These are phyloP conservation scores for Brachyopa scutellaris DNA, from an alignment of 2,888 invertebrate species.

Conservation along the genomic window DNA sequence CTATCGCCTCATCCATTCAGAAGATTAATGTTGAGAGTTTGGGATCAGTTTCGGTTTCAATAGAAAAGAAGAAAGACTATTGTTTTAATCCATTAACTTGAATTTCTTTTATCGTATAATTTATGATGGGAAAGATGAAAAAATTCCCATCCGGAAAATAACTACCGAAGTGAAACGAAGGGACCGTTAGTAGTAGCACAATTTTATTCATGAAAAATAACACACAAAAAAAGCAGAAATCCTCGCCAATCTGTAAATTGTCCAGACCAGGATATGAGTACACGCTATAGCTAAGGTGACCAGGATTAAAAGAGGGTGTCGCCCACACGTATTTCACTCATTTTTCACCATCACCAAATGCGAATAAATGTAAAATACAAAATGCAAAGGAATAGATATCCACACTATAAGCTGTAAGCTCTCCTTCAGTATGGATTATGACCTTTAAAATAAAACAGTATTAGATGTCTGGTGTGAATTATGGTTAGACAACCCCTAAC, in stretches of 20 bases:
- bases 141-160: not conserved
- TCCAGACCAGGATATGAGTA: no score
- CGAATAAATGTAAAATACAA: not conserved
- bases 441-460: conserved; percentile 4
- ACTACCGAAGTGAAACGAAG: no score
- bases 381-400: conserved; percentile 2
- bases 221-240: no score
- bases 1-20: conserved; percentile 13
- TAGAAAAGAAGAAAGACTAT: not conserved
- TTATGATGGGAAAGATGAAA: not conserved
- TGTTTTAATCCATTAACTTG: conserved; percentile 9
- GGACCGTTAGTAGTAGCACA: no score
- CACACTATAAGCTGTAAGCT: not conserved
- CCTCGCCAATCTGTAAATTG: no score
- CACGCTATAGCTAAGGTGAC: no score
- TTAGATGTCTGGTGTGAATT: conserved; percentile 6
- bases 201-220: no score
- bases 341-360: not conserved
- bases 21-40: conserved; percentile 16
- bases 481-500: not conserved
- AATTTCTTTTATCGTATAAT: not conserved
- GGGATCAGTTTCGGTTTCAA: not conserved
- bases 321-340: not conserved
- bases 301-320: not conserved
- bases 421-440: not conserved